Base-by-base conservation (phyloP, 2,888 invertebrate species). In the Apamea monoglypha region DNA sequence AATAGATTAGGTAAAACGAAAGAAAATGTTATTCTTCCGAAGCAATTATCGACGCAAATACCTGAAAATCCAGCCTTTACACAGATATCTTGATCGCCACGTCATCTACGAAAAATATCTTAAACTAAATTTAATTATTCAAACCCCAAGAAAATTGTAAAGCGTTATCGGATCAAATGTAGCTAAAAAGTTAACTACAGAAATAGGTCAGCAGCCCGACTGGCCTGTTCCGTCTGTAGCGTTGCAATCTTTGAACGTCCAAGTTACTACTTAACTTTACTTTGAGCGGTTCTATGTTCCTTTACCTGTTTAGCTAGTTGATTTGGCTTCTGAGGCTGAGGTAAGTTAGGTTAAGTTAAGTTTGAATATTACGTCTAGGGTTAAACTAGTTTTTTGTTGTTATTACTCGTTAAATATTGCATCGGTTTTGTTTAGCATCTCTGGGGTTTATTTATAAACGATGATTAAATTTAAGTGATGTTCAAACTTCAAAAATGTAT, bases 201-300 rank as follows among this genome's bases (percentile, higher is more conserved):
- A 81, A 87, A 78, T 84, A 36, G 87, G 87, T 87, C 87, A 81
- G 66, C 63, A 68, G 68, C 53, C 18, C 75, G 36, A 63, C 76
- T 66, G 44, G 67, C 61, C 53, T 21, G 29, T 40, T 79, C 50
- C 64, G 18, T 50, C 44, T 68, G 32, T 29, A 66, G 64, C 59
- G 47, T 66, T 72, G 74, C 77, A 76, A 74, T 81, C 81, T 80
- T 74, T 84, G 71, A 76, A 76, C 44, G 61, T 63, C 77, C 76
- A 87, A 80, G 71, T 80, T 72, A 47, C 64, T 47, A 72, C 72
- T 87, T 78, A 75, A 83, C 59, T 80, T 74, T 21, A 68, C 73
- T 76, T 76, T 36, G 59, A 82, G 21, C 53, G 14, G 50, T 66
- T 63, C 50, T 67, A 25, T 75, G 66, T 76, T 76, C 78, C 29